Percentiles rank a stretch among this genome's conserved stretches.
phyloP scores from a whole-genome alignment of 1,140 invertebrate species.

The Leptonema lineaticorne region DNA sequence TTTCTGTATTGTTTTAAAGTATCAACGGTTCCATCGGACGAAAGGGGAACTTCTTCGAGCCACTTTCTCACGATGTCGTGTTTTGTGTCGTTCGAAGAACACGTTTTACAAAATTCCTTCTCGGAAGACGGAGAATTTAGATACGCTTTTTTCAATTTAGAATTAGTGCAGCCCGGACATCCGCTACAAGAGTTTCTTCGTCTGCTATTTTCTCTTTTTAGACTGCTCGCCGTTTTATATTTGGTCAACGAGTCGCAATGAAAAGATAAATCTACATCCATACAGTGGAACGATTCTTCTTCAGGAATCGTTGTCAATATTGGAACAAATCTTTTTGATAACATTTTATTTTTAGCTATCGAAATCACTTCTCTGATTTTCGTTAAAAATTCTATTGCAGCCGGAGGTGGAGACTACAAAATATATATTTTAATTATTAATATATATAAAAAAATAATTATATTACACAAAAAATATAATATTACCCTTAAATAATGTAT shows the following conservation, averaged over 20 bases:
- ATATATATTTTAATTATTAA: too few species aligned
- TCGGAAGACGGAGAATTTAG: slow-evolving; percentile 43
- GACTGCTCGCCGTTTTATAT: slow-evolving; percentile 45
- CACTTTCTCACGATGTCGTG: slow-evolving; percentile 62
- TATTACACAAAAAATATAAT: slow-evolving; percentile 22
- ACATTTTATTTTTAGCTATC: slow-evolving; percentile 84
- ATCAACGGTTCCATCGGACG: slow-evolving; percentile 41
- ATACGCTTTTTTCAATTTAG: slow-evolving; percentile 45
- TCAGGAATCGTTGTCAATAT: slow-evolving; percentile 78
- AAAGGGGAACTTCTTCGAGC: slow-evolving; percentile 70
- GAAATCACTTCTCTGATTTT: slow-evolving; percentile 86
- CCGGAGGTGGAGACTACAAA: slow-evolving; percentile 78
- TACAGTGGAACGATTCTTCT: slow-evolving; percentile 61
- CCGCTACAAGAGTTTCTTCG: slow-evolving; percentile 58
- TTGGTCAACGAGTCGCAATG: slow-evolving; percentile 26
- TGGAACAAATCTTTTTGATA: slow-evolving; percentile 79
- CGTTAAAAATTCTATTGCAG: slow-evolving; percentile 79
- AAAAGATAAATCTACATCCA: slow-evolving; percentile 32
- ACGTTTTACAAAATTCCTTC: slow-evolving; percentile 56
- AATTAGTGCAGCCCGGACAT: slow-evolving; percentile 64
- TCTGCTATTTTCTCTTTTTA: slow-evolving; percentile 60
- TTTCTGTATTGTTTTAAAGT: slow-evolving; percentile 38
- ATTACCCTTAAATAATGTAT: slow-evolving; percentile 75
- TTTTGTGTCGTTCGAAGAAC: slow-evolving; percentile 58
- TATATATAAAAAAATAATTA: slow-evolving; percentile 24